A percentile compares a stretch with the other conserved stretches of the same genome.
Evolutionary conservation across 2,797 vertebrate species (phyloP).

Genomic region (Emydoidea blandingii): DNA sequence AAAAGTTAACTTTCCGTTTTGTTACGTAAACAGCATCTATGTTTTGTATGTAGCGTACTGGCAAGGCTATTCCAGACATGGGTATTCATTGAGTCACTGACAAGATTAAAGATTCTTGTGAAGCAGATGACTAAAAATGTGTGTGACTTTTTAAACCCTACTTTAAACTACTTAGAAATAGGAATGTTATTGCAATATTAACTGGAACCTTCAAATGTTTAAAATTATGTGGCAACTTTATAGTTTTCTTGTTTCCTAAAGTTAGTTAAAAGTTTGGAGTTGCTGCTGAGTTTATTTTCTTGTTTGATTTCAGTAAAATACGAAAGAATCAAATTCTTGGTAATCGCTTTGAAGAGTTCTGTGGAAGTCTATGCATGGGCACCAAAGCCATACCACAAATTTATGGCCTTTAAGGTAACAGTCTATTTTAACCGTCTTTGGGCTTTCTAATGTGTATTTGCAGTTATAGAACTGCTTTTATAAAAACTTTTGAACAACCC

Average conservation of each 20-base stretch:
- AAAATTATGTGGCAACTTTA: background rate
- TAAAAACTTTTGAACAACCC: background rate
- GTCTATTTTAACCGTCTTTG: background rate
- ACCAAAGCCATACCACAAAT: conserved; percentile 93
- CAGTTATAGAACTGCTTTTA: background rate
- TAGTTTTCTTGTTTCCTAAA: conserved; percentile 12
- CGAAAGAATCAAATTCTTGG: conserved; percentile 93
- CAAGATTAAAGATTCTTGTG: background rate
- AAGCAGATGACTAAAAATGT: background rate
- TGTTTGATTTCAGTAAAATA: conserved; percentile 88
- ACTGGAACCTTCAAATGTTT: background rate
- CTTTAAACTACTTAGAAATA: background rate
- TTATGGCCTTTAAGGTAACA: conserved; percentile 94
- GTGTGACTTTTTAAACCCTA: background rate
- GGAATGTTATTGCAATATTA: background rate
- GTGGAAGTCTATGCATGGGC: conserved; percentile 95
- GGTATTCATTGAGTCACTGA: background rate
- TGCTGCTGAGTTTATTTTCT: conserved; percentile 41
- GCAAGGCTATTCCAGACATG: background rate
- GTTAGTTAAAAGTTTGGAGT: background rate
- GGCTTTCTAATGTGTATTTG: background rate
- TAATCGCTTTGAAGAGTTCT: conserved; percentile 92
- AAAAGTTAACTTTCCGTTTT: background rate
- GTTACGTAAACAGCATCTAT: background rate
- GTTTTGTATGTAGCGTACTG: background rate